Base-by-base conservation (phyloP, 2,113 vertebrate species). In the Oxygymnocypris stewartii region DNA sequence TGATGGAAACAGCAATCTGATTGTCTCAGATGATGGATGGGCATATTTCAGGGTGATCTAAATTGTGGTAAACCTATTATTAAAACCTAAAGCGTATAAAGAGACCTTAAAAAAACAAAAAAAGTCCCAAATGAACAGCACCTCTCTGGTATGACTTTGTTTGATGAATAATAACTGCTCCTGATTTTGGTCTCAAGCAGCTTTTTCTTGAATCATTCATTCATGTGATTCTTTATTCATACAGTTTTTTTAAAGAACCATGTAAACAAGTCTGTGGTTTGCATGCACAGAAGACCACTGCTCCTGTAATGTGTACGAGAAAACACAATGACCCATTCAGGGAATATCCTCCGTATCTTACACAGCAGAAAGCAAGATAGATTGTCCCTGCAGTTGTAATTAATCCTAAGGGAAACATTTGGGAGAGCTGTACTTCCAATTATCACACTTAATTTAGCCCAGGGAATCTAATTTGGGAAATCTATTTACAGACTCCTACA, bases 21-120 rank as follows among this genome's bases (percentile, higher is more conserved):
- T 87, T 79, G 83, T 59, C 84, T 85, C 67, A 77, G 63, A 79
- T 89, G 86, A 89, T 89, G 86, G 86, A 89, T 89, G 84, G 79
- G 74, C 74, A 83, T 78, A 87, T 89, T 87, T 85, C 79, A 86
- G 84, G 73, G 40, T 85, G 86, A 85, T 82, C 65, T 77, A 76
- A 31, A 85, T 75, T 83, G 79, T 79, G 51, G 81, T 87, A 83
- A 87, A 87, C 84, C 57, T 51, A 85, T 84, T 71, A 82, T 89
- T 69, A 82, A 89, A 89, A 74, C 79, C 74, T 88, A 71, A 84
- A 65, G 54, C 54, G 47, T 71, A 44, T 67, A 88, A 86, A 86
- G 80, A 81, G 59, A 74, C 13, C 31, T 74, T 57, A 51, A 51
- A 40, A 40, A 35, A 49, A n/a, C 20, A 75, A 31, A 31, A 31